phyloP scores from a whole-genome alignment of 2,113 vertebrate genomes.

The Cheilinus undulatus region DNA sequence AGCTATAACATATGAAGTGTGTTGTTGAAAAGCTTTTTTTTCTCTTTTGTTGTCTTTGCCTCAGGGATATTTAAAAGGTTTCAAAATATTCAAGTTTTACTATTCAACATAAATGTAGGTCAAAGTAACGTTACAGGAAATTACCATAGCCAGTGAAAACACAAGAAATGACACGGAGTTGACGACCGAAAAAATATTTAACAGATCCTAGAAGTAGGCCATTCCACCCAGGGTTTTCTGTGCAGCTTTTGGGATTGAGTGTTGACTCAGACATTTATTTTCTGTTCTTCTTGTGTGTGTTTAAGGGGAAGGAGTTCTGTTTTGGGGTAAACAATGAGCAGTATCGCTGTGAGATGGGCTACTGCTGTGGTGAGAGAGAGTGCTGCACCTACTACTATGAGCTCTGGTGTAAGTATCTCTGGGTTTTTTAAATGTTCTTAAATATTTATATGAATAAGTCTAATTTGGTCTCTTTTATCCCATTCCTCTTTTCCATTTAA shows the following conservation, averaged over 20 bases:
- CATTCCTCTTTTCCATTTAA: neutral
- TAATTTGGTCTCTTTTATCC: neutral
- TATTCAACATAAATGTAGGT: neutral
- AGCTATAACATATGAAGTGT: no score
- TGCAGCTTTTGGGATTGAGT: constrained; percentile 22
- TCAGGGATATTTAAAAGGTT: neutral
- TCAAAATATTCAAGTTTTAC: neutral
- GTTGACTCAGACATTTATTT: constrained; percentile 9
- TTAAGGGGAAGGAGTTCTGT: constrained; percentile 86
- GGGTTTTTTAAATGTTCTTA: neutral
- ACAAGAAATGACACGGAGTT: constrained; percentile 2
- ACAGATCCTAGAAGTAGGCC: constrained; percentile 11
- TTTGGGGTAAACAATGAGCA: constrained; percentile 87
- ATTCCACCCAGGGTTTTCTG: neutral
- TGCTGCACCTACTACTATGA: constrained; percentile 90
- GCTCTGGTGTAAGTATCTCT: constrained; percentile 85
- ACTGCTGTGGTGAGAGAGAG: constrained; percentile 88
- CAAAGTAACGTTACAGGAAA: neutral
- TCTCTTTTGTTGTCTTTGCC: no score
- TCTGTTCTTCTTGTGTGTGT: constrained; percentile 49
- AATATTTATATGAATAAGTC: neutral
- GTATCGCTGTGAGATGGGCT: constrained; percentile 87
- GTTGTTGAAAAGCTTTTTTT: no score
- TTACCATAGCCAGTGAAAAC: neutral
- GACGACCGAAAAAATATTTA: constrained; percentile 22